Percentiles rank a stretch among this genome's conserved stretches.
Evolutionary conservation across 2,888 invertebrate genomes (phyloP).

Genomic region (Deilephila porcellus): DNA sequence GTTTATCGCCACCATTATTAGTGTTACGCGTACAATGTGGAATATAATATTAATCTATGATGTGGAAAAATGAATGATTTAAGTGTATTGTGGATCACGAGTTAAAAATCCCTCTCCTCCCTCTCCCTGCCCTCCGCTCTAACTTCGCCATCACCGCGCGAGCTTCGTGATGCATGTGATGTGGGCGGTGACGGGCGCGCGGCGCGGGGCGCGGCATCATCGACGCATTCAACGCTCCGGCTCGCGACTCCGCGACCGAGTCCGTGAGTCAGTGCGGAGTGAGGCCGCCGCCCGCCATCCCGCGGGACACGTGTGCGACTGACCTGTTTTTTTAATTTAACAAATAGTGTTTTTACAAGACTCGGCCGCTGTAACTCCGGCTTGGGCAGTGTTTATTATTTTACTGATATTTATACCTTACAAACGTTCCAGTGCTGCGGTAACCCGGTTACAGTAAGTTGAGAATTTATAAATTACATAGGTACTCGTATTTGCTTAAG

Average conservation of each 20-base stretch:
- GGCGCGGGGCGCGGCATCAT: not conserved
- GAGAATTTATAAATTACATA: too few species aligned
- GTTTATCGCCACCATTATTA: too few species aligned
- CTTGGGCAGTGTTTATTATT: not conserved
- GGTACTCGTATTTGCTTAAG: too few species aligned
- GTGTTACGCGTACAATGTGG: too few species aligned
- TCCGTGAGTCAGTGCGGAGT: not conserved
- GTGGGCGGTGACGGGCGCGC: not conserved
- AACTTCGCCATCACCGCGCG: too few species aligned
- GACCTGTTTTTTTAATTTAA: not conserved
- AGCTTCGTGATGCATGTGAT: too few species aligned
- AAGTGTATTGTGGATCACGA: too few species aligned
- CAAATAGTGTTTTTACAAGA: not conserved
- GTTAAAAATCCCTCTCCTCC: too few species aligned
- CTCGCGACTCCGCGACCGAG: not conserved
- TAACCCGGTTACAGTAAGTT: not conserved
- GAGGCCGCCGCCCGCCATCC: not conserved
- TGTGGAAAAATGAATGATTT: too few species aligned
- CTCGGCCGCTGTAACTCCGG: not conserved
- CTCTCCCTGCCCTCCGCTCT: too few species aligned
- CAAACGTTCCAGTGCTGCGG: not conserved
- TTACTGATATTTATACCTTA: not conserved
- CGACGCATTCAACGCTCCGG: too few species aligned
- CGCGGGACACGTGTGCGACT: not conserved
- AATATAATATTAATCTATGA: too few species aligned